Conservation (phyloP, 2,888 invertebrate species). For the Chaitophorus viminalis region DNA sequence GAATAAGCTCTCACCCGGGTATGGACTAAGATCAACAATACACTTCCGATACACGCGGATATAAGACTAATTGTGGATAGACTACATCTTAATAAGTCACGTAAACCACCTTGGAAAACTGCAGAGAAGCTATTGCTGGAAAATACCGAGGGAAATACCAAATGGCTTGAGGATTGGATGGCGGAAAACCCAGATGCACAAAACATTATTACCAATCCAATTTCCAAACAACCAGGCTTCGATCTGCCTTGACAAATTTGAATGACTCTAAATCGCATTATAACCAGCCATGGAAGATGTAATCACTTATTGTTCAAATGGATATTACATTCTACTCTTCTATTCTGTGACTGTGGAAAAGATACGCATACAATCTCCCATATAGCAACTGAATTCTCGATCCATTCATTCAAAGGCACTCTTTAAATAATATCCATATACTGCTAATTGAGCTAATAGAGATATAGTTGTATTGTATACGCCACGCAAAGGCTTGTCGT, state of each 20-base stretch:
- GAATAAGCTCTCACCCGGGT: no score
- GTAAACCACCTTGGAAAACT: constrained; percentile 13
- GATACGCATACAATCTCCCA: background rate
- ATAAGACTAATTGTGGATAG: background rate
- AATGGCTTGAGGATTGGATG: constrained; percentile 9
- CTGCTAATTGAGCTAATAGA: no score
- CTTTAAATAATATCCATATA: background rate
- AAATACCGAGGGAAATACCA: background rate
- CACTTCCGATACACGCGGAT: background rate
- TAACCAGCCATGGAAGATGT: constrained; percentile 2
- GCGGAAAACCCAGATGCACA: no score
- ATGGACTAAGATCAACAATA: no score
- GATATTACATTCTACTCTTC: background rate
- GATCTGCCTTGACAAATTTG: no score
- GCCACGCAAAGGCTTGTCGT: no score
- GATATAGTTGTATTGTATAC: constrained; percentile 1
- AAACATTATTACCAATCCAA: constrained; percentile 13
- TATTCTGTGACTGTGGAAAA: constrained; percentile 7
- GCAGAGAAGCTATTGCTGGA: constrained; percentile 8
- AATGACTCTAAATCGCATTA: background rate
- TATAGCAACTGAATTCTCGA: background rate
- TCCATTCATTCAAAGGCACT: background rate
- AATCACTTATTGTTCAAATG: background rate
- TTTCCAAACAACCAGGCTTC: background rate
- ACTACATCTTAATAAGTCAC: constrained; percentile 12